Evolutionary conservation across 2,113 vertebrate genomes (phyloP).

Genomic region (Chitala chitala): DNA sequence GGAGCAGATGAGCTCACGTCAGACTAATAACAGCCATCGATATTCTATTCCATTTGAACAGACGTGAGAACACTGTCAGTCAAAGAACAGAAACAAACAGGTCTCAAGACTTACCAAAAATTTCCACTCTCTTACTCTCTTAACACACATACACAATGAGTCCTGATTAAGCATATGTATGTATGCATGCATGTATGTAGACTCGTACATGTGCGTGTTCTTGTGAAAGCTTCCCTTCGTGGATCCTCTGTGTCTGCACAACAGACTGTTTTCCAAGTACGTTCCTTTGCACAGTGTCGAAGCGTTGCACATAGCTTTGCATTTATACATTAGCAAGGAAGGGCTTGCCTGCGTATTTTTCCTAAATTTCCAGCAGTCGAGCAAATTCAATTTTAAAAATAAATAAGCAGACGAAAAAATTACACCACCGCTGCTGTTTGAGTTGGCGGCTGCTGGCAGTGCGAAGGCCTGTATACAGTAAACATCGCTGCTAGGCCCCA

Average conservation of each 20-base stretch:
- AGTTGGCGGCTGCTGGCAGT: slow-evolving; percentile 21
- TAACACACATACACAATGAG: slow-evolving; percentile 17
- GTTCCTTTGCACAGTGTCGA: slow-evolving; percentile 16
- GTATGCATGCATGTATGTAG: background rate
- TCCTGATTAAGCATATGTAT: background rate
- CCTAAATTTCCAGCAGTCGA: slow-evolving; percentile 31
- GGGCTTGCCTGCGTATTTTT: background rate
- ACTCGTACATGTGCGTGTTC: too few relatives aligned
- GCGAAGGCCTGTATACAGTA: slow-evolving; percentile 17
- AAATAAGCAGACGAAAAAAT: slow-evolving; percentile 28
- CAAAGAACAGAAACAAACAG: slow-evolving; percentile 14
- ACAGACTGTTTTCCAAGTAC: background rate
- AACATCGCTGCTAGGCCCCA: slow-evolving; percentile 19
- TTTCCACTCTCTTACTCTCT: slow-evolving; percentile 2
- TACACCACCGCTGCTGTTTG: slow-evolving; percentile 20
- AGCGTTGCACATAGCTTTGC: slow-evolving; percentile 29
- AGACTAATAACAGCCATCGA: slow-evolving; percentile 30
- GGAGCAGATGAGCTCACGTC: slow-evolving; percentile 28
- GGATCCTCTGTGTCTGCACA: background rate
- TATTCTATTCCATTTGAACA: slow-evolving; percentile 30
- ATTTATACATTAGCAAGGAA: slow-evolving; percentile 21
- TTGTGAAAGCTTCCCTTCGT: slow-evolving; percentile 18
- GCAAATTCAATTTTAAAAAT: slow-evolving; percentile 28
- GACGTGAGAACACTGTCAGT: slow-evolving; percentile 24
- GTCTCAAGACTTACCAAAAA: slow-evolving; percentile 4